Base-by-base conservation (phyloP, 2,113 vertebrate genomes). In the Bostrychus sinensis region DNA sequence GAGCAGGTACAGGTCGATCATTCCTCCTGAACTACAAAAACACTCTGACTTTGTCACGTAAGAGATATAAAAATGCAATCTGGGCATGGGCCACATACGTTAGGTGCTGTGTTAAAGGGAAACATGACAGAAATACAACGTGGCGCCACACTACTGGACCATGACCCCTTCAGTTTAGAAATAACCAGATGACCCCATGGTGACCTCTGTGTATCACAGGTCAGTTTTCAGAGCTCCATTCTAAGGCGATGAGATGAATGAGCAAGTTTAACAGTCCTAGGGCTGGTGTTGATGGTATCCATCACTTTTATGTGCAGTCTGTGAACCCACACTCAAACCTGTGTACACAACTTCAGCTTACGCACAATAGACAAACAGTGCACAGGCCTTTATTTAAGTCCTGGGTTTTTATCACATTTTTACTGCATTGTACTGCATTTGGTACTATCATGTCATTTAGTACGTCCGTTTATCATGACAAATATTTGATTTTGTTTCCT, bases 101-200 rank as follows among this genome's bases (percentile, higher is more conserved):
- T 84, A 78, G 62, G 56, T 46, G 38, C 26, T 22, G 32, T 53
- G 32, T 67, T 61, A 78, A 26, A 2, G n/a, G 41, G 37, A 9
- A 20, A 66, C 3, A 43, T 70, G 80, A 75, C 70, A 74, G 72
- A 83, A 85, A 81, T 84, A 84, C 36, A 26, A 74, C 66, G 23
- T 72, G 3, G 25, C 13, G 17, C 56, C 62, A 57, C 25, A 59
- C 25, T 43, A 56, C 85, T 74, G 36, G 50, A 85, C 81, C 78
- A 50, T 62, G 70, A 65, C 69, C 70, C 54, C 69, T 57, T 56
- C 46, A 26, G 36, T n/a, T n/a, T 80, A 62, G 41, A 77, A 81
- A 77, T 72, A 79, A 73, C 48, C 70, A 23, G 28, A 64, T 76
- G 65, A 79, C 84, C 81, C 60, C 19, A 3, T 46, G 12, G 9